Base-by-base conservation (phyloP, 2,797 vertebrate genomes). In the Myotis daubentonii region DNA sequence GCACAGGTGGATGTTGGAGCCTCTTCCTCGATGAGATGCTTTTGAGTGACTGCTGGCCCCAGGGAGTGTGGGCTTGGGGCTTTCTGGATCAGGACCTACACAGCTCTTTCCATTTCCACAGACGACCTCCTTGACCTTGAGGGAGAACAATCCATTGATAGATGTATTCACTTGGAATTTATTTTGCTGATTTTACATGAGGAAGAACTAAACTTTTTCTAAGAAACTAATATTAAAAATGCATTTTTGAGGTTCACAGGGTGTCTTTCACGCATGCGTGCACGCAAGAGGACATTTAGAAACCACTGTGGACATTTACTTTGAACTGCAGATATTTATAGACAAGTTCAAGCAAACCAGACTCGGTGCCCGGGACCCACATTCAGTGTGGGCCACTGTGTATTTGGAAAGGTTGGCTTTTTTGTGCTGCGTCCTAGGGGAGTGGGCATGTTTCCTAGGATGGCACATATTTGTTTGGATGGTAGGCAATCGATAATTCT, bases 261-360 rank as follows among this genome's bases (percentile, higher is more conserved):
- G 0, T 85, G 71, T 87, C 38, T 78, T 90, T 83, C 76, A 51
- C n/a, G 17, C 25, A 20, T 74, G 44, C 0, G 1, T 81, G n/a
- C 82, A 16, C 20, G 17, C 33, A 76, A 82, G 90, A 89, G 90
- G 76, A 68, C 53, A 13, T 94, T 71, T 51, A 85, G 89, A 80
- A 93, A 41, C 84, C 44, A 15, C 91, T 65, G 0, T 60, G 53
- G 85, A 91, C 72, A 1, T 87, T 95, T 57, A n/a, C 75, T 94
- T 96, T 87, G 82, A 96, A 96, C 80, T 84, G 51, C 22, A 74
- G 93, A 49, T 96, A 93, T 96, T 94, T 95, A 96, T 95, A 94
- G 91, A 91, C 60, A 82, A 88, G 88, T 84, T 93, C 71, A 70
- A 78, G 81, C 81, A 79, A 94, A 94, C 85, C 66, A 87, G 79